phyloP scores from a whole-genome alignment of 23 tunicate genomes.

The Halocynthia roretzi region DNA sequence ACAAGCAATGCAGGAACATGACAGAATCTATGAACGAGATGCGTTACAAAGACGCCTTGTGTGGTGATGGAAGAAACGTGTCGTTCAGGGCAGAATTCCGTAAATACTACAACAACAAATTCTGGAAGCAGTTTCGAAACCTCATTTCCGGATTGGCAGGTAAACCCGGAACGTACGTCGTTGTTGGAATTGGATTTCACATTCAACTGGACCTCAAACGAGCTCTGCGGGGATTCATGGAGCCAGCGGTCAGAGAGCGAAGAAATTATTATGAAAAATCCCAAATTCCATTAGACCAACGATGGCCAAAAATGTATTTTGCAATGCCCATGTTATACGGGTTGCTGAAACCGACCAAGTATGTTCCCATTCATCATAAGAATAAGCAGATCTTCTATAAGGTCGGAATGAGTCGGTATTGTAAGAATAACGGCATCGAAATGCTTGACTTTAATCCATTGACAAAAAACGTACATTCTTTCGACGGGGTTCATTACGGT shows the following conservation, averaged over 20 bases:
- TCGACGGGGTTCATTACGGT: conserved; percentile 53
- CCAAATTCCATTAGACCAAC: neutral
- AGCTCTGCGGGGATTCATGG: conserved; percentile 17
- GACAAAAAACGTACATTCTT: conserved; percentile 22
- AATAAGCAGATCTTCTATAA: conserved; percentile 12
- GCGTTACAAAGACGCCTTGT: conserved; percentile 21
- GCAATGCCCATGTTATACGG: conserved; percentile 26
- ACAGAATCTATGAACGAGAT: conserved; percentile 29
- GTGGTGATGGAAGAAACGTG: conserved; percentile 40
- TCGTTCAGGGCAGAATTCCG: conserved; percentile 24
- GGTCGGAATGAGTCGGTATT: conserved; percentile 19
- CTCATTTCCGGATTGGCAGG: conserved; percentile 25
- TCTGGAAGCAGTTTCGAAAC: conserved; percentile 17
- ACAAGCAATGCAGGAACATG: conserved; percentile 34
- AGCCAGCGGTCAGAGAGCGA: conserved; percentile 19
- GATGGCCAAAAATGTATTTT: conserved; percentile 36
- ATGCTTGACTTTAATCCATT: conserved; percentile 33
- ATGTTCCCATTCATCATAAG: conserved; percentile 7
- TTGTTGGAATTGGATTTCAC: conserved; percentile 43
- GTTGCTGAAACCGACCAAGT: conserved; percentile 22
- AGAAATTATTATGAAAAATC: conserved; percentile 6
- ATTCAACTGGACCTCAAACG: neutral
- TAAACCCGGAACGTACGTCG: conserved; percentile 16
- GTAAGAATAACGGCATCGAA: conserved; percentile 7
- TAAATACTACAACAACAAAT: conserved; percentile 31